Evolutionary conservation across 1,140 invertebrate species (phyloP).

Genomic region (Macrobrachium nipponense): DNA sequence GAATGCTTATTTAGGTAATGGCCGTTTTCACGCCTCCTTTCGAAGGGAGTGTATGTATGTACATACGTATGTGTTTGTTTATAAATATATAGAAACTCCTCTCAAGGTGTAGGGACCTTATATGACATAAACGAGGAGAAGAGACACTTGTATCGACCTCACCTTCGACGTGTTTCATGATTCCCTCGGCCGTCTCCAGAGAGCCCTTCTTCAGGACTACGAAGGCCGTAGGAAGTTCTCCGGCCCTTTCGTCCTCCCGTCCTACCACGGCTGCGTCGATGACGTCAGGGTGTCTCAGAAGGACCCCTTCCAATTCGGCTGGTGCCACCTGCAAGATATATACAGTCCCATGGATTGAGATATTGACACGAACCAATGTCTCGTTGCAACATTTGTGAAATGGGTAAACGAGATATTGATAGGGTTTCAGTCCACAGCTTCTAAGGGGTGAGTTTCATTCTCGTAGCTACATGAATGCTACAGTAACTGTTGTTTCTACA

Average conservation of each 20-base stretch:
- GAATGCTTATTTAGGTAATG: background rate
- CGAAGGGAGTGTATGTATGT: no score
- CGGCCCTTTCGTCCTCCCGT: background rate
- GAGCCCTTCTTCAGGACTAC: background rate
- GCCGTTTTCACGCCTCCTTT: background rate
- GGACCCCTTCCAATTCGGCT: background rate
- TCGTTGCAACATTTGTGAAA: background rate
- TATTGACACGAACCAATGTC: background rate
- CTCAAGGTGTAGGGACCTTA: no score
- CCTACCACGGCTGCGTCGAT: background rate
- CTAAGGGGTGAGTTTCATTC: no score
- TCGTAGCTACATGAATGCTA: no score
- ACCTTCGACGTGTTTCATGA: background rate
- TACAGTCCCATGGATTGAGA: background rate
- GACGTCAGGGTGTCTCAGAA: background rate
- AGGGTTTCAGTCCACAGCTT: no score
- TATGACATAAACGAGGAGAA: no score
- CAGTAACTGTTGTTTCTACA: no score
- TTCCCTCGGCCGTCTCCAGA: background rate
- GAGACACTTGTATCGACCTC: no score
- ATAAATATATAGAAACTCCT: no score
- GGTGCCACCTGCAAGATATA: conserved; percentile 1
- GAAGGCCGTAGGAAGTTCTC: background rate
- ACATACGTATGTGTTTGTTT: no score
- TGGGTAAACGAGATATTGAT: background rate